Percentiles rank a stretch among this genome's conserved stretches.
Evolutionary conservation across 1,140 invertebrate species (phyloP).

Genomic region (Drosophila ercepeae): DNA sequence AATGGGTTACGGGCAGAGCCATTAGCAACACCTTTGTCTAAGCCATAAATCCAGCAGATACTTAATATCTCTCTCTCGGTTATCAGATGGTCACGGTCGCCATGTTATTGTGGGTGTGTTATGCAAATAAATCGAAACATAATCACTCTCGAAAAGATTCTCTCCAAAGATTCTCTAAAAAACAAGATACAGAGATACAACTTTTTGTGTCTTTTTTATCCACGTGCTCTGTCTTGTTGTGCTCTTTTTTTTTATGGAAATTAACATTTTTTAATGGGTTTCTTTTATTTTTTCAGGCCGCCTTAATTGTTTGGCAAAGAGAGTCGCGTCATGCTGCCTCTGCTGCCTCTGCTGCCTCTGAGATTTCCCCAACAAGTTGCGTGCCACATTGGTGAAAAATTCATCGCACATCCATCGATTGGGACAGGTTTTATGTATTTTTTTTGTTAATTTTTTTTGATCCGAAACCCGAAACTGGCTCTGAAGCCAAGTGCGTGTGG

Average conservation of each 20-base stretch:
- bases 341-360: conserved; percentile 22
- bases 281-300: conserved; percentile 47
- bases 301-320: conserved; percentile 30
- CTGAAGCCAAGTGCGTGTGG: background rate
- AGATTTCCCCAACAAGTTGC: conserved; percentile 37
- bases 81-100: conserved; percentile 9
- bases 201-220: conserved; percentile 68
- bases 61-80: background rate
- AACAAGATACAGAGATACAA: conserved; percentile 11
- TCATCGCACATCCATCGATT: conserved; percentile 29
- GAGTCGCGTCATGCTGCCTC: conserved; percentile 27
- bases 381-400: conserved; percentile 19
- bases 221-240: conserved; percentile 50
- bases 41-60: conserved; percentile 57
- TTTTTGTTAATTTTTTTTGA: background rate
- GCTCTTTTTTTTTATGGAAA: conserved; percentile 61
- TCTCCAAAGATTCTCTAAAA: background rate
- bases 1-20: conserved; percentile 21
- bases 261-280: conserved; percentile 79
- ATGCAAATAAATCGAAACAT: conserved; percentile 51
- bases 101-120: conserved; percentile 50
- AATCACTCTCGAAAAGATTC: conserved; percentile 3
- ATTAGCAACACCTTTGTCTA: conserved; percentile 67
- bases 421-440: conserved; percentile 25
- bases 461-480: background rate